Conservation (phyloP, 2,888 invertebrate species). For the Formica aserva region DNA sequence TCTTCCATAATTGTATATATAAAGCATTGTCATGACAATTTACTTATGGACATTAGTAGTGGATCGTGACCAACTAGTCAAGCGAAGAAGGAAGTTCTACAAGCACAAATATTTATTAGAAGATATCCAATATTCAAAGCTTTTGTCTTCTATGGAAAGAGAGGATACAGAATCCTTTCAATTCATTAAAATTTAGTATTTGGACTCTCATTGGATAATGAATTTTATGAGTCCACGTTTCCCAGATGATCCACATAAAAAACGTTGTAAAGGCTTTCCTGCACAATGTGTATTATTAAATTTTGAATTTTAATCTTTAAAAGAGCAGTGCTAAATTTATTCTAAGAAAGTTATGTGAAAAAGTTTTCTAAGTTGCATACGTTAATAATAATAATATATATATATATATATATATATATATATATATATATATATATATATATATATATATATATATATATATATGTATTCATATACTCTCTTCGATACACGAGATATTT, state of each 20-base stretch:
- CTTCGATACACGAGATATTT: not conserved
- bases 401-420: not conserved
- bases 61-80: slow-evolving; percentile 84
- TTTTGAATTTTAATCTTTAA: slow-evolving; percentile 44
- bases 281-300: slow-evolving; percentile 63
- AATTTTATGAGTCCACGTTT: slow-evolving; percentile 52
- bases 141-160: slow-evolving; percentile 56
- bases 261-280: slow-evolving; percentile 51
- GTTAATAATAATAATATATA: slow-evolving; percentile 41
- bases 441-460: not conserved
- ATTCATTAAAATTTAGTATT: slow-evolving; percentile 18
- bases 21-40: slow-evolving; percentile 82
- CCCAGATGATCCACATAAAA: slow-evolving; percentile 71
- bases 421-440: too few species aligned
- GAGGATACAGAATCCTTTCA: slow-evolving; percentile 52
- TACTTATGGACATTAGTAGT: slow-evolving; percentile 76
- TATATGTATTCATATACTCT: slow-evolving; percentile 2
- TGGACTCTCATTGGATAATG: slow-evolving; percentile 44
- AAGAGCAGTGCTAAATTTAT: slow-evolving; percentile 53
- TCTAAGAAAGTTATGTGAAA: slow-evolving; percentile 44
- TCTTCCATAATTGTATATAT: slow-evolving; percentile 80
- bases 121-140: slow-evolving; percentile 67
- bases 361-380: slow-evolving; percentile 60
- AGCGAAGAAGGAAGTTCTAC: slow-evolving; percentile 79
- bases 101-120: slow-evolving; percentile 82